Conservation (phyloP, 2,113 vertebrate genomes). For the Prochilodus magdalenae region DNA sequence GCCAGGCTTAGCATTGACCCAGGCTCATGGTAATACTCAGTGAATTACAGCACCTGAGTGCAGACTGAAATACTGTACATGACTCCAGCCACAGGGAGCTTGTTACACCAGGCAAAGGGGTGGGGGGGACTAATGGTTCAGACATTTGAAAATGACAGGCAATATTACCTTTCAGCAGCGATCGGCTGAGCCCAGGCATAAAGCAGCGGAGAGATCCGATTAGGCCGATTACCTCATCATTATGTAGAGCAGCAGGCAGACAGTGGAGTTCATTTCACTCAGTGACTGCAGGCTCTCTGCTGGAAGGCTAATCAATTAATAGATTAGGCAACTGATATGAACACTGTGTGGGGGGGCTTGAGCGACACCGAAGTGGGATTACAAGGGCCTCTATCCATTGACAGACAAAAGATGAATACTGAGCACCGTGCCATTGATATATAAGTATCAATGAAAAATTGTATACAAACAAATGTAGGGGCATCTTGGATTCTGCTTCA, state of each 20-base stretch:
- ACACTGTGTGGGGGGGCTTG: slow-evolving; percentile 53
- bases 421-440: slow-evolving; percentile 18
- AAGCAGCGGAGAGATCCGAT: slow-evolving; percentile 56
- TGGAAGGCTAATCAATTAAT: slow-evolving; percentile 72
- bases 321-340: slow-evolving; percentile 71
- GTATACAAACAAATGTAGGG: neutral
- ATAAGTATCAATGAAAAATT: slow-evolving; percentile 15
- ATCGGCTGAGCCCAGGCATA: slow-evolving; percentile 49
- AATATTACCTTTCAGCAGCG: slow-evolving; percentile 60
- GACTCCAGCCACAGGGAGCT: slow-evolving; percentile 62
- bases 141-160: slow-evolving; percentile 71
- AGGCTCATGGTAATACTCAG: slow-evolving; percentile 59
- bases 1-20: slow-evolving; percentile 73
- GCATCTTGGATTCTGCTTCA: neutral
- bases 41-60: slow-evolving; percentile 74
- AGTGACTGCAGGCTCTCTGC: slow-evolving; percentile 64
- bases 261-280: slow-evolving; percentile 67
- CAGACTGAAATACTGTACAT: slow-evolving; percentile 46
- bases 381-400: slow-evolving; percentile 46
- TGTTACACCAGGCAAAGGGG: slow-evolving; percentile 60
- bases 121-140: slow-evolving; percentile 70
- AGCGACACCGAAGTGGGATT: slow-evolving; percentile 54
- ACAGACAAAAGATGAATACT: slow-evolving; percentile 35
- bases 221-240: slow-evolving; percentile 64
- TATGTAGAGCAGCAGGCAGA: slow-evolving; percentile 63